Base-by-base conservation (phyloP, 2,888 invertebrate genomes). In the Polydrusus cervinus region DNA sequence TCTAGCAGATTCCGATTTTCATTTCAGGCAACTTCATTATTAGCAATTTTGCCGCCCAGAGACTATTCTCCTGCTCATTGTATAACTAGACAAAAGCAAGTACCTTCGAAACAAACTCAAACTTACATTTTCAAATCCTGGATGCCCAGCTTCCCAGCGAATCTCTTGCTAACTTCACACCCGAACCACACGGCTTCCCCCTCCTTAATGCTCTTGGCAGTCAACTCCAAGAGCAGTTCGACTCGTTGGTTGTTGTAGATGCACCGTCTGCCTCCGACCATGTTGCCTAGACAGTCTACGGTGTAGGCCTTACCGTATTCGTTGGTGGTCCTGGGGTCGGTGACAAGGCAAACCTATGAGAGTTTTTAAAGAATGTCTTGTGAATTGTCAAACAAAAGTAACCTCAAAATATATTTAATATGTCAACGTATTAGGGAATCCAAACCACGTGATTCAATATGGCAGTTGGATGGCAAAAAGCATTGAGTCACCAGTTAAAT, bases 101-200 rank as follows among this genome's bases (percentile, higher is more conserved):
- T n/a, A n/a, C n/a, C n/a, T n/a, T n/a, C 25, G 25, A 43, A n/a
- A 43, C 43, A 7, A 34, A 11, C 43, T n/a, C 43, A n/a, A 43
- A 51, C 92, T 90, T 85, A 94, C 92, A 93, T 90, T 81, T 91
- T 90, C 47, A 95, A 87, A 85, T 95, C 95, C 81, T 94, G 92
- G 13, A 95, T 90, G 11, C 96, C 96, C 78, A 92, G 91, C 82
- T 95, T 95, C 49, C 91, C 88, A 65, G 93, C 92, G 85, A 94
- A 94, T 67, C 94, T 88, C 87, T 96, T 96, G 78, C 91, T 91
- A 0, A 96, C 95, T 84, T 97, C 96, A 86, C 95, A 96, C 0
- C 97, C 97, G 86, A 97, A 97, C 97, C 97, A 97, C 0, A 97
- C 96, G 0, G 96, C 92, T 84, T 96, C 95, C 0, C 94, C 93